A percentile compares a stretch with the other conserved stretches of the same genome.
Conservation (phyloP, 1,140 invertebrate species). For the Pseudoatta argentina region DNA sequence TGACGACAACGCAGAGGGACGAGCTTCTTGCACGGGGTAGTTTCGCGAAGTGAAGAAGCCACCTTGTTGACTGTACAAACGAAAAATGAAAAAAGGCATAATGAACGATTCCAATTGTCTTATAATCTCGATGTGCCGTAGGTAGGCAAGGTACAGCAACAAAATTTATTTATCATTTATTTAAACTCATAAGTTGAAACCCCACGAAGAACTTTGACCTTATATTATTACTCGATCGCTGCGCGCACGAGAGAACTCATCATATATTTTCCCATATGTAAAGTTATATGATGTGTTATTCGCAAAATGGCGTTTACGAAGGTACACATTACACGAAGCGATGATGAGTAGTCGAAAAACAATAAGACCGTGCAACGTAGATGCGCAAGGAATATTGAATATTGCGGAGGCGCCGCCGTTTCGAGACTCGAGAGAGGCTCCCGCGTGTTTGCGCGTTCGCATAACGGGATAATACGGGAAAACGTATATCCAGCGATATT, state of each 20-base stretch:
- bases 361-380: slow-evolving; percentile 35
- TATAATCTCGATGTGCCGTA: not conserved
- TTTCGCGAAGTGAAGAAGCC: slow-evolving; percentile 2
- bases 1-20: not conserved
- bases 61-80: not conserved
- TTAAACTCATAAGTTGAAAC: slow-evolving; percentile 6
- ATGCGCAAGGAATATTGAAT: slow-evolving; percentile 52
- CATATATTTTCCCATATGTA: slow-evolving; percentile 27
- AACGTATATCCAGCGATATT: slow-evolving; percentile 58
- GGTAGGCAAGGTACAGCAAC: not conserved
- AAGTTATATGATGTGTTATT: slow-evolving; percentile 19
- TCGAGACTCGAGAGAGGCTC: slow-evolving; percentile 48
- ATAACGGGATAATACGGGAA: slow-evolving; percentile 21
- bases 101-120: slow-evolving; percentile 7
- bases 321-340: slow-evolving; percentile 3
- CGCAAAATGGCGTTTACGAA: slow-evolving; percentile 44
- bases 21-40: slow-evolving; percentile 40
- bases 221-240: not conserved
- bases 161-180: slow-evolving; percentile 9
- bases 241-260: not conserved
- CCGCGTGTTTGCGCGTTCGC: slow-evolving; percentile 54
- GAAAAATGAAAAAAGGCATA: not conserved
- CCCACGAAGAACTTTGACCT: slow-evolving; percentile 31
- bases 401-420: slow-evolving; percentile 21
- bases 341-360: slow-evolving; percentile 48